Conservation (phyloP, 2,113 vertebrate species). For the Misgurnus anguillicaudatus region DNA sequence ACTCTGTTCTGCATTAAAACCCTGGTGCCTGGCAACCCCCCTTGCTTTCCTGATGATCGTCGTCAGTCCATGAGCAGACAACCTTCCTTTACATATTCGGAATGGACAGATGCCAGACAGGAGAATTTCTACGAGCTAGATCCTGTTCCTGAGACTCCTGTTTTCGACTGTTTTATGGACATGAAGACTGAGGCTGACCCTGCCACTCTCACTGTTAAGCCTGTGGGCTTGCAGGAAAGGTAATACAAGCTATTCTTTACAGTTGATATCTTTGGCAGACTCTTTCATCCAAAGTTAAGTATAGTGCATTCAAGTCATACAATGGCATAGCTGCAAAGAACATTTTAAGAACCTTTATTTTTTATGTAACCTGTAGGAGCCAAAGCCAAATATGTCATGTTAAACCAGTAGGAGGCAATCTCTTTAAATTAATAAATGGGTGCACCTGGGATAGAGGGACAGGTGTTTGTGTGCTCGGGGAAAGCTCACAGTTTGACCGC, state of each 20-base stretch:
- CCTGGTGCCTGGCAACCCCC: slow-evolving; percentile 60
- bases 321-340: too few relatives aligned
- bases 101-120: slow-evolving; percentile 91
- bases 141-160: slow-evolving; percentile 85
- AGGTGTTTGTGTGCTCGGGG: too few relatives aligned
- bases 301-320: too few relatives aligned
- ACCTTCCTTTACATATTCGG: slow-evolving; percentile 95
- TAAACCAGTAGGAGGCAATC: too few relatives aligned
- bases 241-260: slow-evolving; percentile 58
- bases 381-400: too few relatives aligned
- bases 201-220: slow-evolving; percentile 86
- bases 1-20: slow-evolving; percentile 56
- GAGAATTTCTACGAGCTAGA: slow-evolving; percentile 92
- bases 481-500: too few relatives aligned
- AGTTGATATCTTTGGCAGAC: slow-evolving; percentile 2
- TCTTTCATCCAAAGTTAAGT: too few relatives aligned
- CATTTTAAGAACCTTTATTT: too few relatives aligned
- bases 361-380: too few relatives aligned
- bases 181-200: slow-evolving; percentile 85
- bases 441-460: too few relatives aligned
- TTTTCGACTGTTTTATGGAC: slow-evolving; percentile 88
- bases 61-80: slow-evolving; percentile 95
- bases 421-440: too few relatives aligned
- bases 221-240: slow-evolving; percentile 96
- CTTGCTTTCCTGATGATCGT: slow-evolving; percentile 78